phyloP scores from a whole-genome alignment of 2,888 invertebrate genomes.

The Dryomyza anilis region DNA sequence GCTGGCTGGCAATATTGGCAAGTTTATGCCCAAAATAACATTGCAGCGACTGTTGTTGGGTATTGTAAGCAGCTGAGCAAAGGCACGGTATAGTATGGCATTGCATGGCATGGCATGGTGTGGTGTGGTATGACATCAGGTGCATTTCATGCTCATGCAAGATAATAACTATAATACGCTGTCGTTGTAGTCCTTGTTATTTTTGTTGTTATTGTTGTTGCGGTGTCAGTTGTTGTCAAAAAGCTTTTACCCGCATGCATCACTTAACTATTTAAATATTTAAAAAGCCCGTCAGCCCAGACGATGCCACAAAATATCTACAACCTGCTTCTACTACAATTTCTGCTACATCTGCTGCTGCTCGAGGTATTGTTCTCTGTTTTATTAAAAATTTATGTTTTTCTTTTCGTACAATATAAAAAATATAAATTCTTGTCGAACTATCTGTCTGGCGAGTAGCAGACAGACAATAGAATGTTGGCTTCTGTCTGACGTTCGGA shows the following conservation, averaged over 20 bases:
- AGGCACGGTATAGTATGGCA: not conserved
- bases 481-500: too few relatives aligned
- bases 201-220: not conserved
- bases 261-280: constrained; percentile 26
- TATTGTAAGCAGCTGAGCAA: not conserved
- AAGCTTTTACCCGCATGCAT: constrained; percentile 25
- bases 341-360: not conserved
- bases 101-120: not conserved
- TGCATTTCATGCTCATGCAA: constrained; percentile 16
- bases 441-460: not conserved
- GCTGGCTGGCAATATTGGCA: constrained; percentile 9
- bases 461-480: not conserved
- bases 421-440: constrained; percentile 15
- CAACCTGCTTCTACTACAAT: not conserved
- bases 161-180: constrained; percentile 14
- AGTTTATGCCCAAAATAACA: constrained; percentile 15
- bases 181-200: not conserved
- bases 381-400: constrained; percentile 18
- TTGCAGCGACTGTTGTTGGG: not conserved
- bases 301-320: not conserved
- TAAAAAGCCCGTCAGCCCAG: constrained; percentile 14
- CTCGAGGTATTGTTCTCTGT: not conserved
- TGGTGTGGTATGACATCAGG: constrained; percentile 8
- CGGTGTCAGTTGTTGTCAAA: constrained; percentile 12
- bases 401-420: too few relatives aligned